Evolutionary conservation across 2,797 vertebrate genomes (phyloP).

Genomic region (Chanos chanos): DNA sequence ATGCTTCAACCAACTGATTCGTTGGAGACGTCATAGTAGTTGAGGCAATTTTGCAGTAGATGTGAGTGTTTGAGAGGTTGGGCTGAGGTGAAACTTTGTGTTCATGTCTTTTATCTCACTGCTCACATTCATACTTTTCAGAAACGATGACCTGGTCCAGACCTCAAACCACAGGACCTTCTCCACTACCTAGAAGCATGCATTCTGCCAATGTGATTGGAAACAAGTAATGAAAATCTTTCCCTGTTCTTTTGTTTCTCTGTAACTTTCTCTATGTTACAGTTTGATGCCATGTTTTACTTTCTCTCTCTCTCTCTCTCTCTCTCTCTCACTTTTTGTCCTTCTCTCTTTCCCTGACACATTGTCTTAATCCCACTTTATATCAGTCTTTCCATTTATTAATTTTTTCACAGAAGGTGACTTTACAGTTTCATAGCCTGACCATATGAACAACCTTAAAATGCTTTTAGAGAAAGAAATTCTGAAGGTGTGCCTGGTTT

Average conservation of each 20-base stretch:
- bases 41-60: no score
- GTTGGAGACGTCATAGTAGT: no score
- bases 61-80: neutral
- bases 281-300: neutral
- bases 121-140: slow-evolving; percentile 50
- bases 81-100: neutral
- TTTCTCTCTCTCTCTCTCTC: neutral
- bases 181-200: slow-evolving; percentile 89
- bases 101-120: neutral
- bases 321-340: neutral
- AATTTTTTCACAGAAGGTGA: no score
- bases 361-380: neutral
- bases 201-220: slow-evolving; percentile 91
- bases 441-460: no score
- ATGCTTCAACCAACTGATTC: no score
- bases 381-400: neutral
- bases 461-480: no score
- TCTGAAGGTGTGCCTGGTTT: no score
- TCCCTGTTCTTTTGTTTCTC: slow-evolving; percentile 49
- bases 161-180: slow-evolving; percentile 78
- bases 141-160: slow-evolving; percentile 92
- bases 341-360: neutral
- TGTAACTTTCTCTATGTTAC: neutral
- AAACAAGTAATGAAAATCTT: slow-evolving; percentile 79
- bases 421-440: no score